These are phyloP conservation scores for Epizoanthus ramosus DNA, from an alignment of 92 coral and sea anemone species.

Conservation along the genomic window DNA sequence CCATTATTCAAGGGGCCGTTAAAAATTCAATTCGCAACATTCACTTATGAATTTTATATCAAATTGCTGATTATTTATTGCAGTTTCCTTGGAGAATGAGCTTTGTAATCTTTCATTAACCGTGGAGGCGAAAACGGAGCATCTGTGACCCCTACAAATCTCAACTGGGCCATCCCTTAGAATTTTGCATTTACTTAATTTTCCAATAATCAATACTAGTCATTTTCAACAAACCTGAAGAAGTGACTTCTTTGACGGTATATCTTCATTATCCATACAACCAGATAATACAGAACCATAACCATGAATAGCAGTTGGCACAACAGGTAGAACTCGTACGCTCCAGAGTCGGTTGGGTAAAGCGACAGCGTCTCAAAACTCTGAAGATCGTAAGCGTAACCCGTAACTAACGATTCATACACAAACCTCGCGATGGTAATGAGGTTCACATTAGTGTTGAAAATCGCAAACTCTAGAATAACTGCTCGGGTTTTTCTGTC, in stretches of 20 bases:
- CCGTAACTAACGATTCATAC: conserved; percentile 41
- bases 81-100: too few relatives aligned
- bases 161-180: too few relatives aligned
- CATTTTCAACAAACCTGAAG: conserved; percentile 24
- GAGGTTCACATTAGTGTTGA: conserved; percentile 43
- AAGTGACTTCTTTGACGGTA: conserved; percentile 30
- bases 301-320: conserved; percentile 50
- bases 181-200: too few relatives aligned
- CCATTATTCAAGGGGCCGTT: too few relatives aligned
- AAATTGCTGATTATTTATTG: too few relatives aligned
- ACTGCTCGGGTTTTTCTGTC: conserved; percentile 49
- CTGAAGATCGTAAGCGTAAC: conserved; percentile 26
- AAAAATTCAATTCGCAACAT: too few relatives aligned
- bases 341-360: conserved; percentile 48
- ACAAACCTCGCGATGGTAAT: conserved; percentile 32
- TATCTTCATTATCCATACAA: conserved; percentile 30
- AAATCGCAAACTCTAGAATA: conserved; percentile 37
- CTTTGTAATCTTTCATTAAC: too few relatives aligned
- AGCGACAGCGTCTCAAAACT: conserved; percentile 44
- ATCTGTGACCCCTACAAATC: too few relatives aligned
- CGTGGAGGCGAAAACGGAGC: too few relatives aligned
- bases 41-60: too few relatives aligned
- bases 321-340: conserved; percentile 27
- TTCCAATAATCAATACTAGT: neutral
- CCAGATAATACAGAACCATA: conserved; percentile 34